Base-by-base conservation (phyloP, 2,113 vertebrate genomes). In the Pipa parva region DNA sequence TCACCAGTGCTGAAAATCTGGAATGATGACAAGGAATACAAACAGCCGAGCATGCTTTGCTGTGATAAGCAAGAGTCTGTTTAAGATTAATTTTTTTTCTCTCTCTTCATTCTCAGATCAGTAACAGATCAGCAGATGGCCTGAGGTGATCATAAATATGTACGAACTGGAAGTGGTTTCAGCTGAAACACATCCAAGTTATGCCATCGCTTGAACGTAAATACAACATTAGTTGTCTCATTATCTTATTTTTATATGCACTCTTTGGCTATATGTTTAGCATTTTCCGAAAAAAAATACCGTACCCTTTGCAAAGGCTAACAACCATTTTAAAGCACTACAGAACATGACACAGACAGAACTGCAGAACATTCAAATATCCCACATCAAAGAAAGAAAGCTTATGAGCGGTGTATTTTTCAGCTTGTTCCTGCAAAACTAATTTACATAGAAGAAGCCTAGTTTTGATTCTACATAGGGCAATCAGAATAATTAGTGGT, bases 61-160 rank as follows among this genome's bases (percentile, higher is more conserved):
- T 72, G 33, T 58, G 54, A 77, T 74, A 74, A 79, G 48, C 25
- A 52, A 42, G 74, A 71, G 26, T 36, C 64, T 77, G 56, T 59
- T 77, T 49, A 76, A 63, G 48, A 55, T 71, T 45, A 75, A 26
- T 75, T 66, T 72, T 83, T 71, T 72, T 74, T 74, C 26, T 56
- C 75, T 74, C 74, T 39, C 66, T 75, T 74, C 36, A 51, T 73
- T 76, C 59, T 72, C 73, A 65, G 76, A 76, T 50, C 21, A 12
- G 63, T 73, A 70, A 72, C 51, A 59, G 63, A 80, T 78, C 66
- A 79, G 62, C 74, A 80, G 72, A 79, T 77, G 70, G 74, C 78
- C 75, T 66, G 70, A 76, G 76, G 78, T 79, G 74, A 71, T 80
- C 77, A 82, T 74, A 79, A 82, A 79, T 81, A 80, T 64, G 64